Conservation (phyloP, 2,888 invertebrate genomes). For the Omphaloscelis lunosa region DNA sequence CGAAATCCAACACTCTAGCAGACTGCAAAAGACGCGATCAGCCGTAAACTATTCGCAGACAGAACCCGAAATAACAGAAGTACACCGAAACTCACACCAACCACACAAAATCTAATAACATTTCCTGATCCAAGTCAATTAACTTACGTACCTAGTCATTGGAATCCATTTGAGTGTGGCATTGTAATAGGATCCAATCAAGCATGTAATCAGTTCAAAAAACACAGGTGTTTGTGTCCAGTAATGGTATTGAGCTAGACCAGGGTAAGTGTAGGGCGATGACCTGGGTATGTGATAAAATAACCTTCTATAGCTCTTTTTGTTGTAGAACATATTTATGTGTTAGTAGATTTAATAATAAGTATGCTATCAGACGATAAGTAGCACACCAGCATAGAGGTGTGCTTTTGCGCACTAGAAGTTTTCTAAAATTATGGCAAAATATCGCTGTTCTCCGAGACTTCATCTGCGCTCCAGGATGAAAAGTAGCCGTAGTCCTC, state of each 20-base stretch:
- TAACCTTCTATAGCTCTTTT: conserved; percentile 29
- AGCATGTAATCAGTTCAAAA: conserved; percentile 63
- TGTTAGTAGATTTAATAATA: background rate
- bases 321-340: conserved; percentile 8
- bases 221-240: conserved; percentile 60
- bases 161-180: conserved; percentile 42
- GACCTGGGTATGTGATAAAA: conserved; percentile 51
- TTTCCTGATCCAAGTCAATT: conserved; percentile 50
- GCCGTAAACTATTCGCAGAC: background rate
- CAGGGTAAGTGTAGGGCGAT: conserved; percentile 40
- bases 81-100: background rate
- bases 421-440: background rate
- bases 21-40: background rate
- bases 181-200: conserved; percentile 63
- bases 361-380: background rate
- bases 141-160: conserved; percentile 44
- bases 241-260: conserved; percentile 59
- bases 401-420: background rate
- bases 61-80: background rate
- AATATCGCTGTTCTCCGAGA: too few relatives aligned
- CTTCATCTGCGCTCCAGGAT: too few relatives aligned
- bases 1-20: background rate
- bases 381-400: background rate
- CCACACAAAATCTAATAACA: conserved; percentile 41
- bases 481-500: too few relatives aligned